Evolutionary conservation across 2,888 invertebrate species (phyloP), one percentile per base, ranked within the genome.

Genomic region (Anarsia innoxiella): DNA sequence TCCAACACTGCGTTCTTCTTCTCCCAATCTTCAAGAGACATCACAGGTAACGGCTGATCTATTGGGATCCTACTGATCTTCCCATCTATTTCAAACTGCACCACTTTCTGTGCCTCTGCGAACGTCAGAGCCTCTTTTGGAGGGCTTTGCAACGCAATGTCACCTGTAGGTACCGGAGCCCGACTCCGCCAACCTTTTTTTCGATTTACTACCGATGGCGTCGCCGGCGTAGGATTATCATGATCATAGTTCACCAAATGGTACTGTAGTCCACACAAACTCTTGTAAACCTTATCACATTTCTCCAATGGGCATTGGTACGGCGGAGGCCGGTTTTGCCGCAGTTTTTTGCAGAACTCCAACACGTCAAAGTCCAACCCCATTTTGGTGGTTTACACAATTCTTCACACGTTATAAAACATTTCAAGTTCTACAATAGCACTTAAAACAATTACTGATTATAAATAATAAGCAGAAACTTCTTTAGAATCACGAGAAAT

Each of bases 201-300:
- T 29, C 89, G 86, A 55, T 87, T 87, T 47, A 89, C 88, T 40
- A 88, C 82, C 9, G 88, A 70, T 23, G 90, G 89, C 39, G 90
- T 88, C 31, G 86, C 74, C 31, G 91, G 89, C 41, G 89, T 88
- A 9, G 91, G 91, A 63, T 92, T 92, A 57, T 93, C 92, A 67
- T 95, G 94, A 68, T 95, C 94, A 71, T 90, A 93, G 67, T 93
- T 93, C 47, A 91, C 91, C 52, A 95, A 76, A 66, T 96, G 95
- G 67, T 93, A 94, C 62, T 94, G 94, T 51, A 96, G 86, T 1
- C 95, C 95, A 46, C 91, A 91, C 46, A 93, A 90, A 44, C 94
- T 94, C 76, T 94, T 94, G 73, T 95, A 96, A 12, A 91, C 90
- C 67, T 93, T 92, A 49, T 91, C 92, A 78, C 96, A 96, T 59